Conservation (phyloP, 2,113 vertebrate genomes). For the Corvus hawaiiensis region DNA sequence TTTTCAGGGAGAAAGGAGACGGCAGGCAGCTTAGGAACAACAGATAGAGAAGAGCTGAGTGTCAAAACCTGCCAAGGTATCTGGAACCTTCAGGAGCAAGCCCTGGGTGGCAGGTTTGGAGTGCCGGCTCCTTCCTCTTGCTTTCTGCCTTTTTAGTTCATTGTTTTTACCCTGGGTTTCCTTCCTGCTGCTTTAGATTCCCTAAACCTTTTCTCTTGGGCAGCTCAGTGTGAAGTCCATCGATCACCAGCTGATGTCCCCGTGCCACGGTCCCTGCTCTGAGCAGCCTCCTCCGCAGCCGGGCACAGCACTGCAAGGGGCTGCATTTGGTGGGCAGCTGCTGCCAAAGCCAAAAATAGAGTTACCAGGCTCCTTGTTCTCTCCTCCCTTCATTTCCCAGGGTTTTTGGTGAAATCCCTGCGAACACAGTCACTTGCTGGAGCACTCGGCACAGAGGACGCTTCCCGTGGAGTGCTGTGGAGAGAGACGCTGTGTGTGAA, state of each 20-base stretch:
- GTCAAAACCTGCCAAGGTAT: background rate
- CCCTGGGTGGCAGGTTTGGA: fast-evolving
- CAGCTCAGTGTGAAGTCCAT: background rate
- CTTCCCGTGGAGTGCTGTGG: background rate
- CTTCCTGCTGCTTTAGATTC: background rate
- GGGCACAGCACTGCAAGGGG: background rate
- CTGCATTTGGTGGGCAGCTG: background rate
- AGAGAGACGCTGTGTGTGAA: background rate
- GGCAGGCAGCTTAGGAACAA: background rate
- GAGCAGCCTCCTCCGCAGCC: background rate
- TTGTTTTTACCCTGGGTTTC: background rate
- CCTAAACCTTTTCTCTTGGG: background rate
- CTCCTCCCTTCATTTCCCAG: background rate
- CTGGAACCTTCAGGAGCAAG: background rate
- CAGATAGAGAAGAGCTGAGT: background rate
- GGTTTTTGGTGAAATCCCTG: background rate
- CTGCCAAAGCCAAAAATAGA: background rate
- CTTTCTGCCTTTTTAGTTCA: background rate
- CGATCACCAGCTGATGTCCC: background rate
- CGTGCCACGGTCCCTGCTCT: background rate
- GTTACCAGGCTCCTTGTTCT: background rate
- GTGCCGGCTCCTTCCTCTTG: fast-evolving
- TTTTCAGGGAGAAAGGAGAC: background rate
- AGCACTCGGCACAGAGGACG: fast-evolving
- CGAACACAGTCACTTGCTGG: background rate